These are phyloP conservation scores for Macrosoma leucophasiata DNA, from an alignment of 2,888 invertebrate species.

Conservation along the genomic window DNA sequence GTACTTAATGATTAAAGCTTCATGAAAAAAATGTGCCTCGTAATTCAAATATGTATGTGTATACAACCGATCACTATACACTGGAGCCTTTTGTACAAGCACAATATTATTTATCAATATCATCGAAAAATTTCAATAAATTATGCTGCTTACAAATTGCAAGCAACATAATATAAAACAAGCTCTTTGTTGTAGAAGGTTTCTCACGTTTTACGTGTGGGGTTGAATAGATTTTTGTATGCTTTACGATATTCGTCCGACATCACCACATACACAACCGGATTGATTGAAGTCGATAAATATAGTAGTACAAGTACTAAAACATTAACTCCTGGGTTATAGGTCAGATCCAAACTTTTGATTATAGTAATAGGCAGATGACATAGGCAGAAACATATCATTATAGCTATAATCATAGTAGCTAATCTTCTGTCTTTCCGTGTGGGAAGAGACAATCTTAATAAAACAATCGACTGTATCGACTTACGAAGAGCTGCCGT, in stretches of 20 bases:
- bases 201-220: constrained; percentile 42
- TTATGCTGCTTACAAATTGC: too few relatives aligned
- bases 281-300: constrained; percentile 91
- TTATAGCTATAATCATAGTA: constrained; percentile 93
- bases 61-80: too few relatives aligned
- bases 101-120: too few relatives aligned
- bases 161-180: too few relatives aligned
- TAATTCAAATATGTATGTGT: too few relatives aligned
- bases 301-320: constrained; percentile 89
- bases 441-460: constrained; percentile 80
- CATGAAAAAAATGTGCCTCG: too few relatives aligned
- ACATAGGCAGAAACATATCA: constrained; percentile 91
- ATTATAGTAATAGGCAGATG: constrained; percentile 93
- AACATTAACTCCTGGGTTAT: constrained; percentile 82
- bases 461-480: constrained; percentile 43
- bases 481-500: too few relatives aligned
- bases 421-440: constrained; percentile 83
- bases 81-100: too few relatives aligned
- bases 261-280: constrained; percentile 95
- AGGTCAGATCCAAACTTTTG: constrained; percentile 80
- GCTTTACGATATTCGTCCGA: constrained; percentile 93
- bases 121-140: too few relatives aligned
- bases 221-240: constrained; percentile 84
- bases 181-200: constrained; percentile 1
- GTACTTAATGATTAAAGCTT: too few relatives aligned